Evolutionary conservation across 1,140 invertebrate species (phyloP).

Genomic region (Anadara kagoshimensis): DNA sequence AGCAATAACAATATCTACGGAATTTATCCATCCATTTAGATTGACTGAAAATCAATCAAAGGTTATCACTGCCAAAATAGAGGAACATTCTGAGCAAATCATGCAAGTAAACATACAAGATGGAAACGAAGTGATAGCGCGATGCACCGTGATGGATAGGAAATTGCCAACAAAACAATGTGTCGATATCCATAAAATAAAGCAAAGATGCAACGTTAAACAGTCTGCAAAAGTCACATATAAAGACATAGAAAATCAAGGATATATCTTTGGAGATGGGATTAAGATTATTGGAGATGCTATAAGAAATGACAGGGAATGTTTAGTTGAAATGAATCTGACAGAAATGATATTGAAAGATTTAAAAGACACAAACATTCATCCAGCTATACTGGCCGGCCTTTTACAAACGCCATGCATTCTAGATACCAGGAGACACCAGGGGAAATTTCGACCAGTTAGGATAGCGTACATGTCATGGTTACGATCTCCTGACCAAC

Average conservation of each 20-base stretch:
- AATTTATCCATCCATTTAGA: not conserved
- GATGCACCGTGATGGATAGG: too few relatives aligned
- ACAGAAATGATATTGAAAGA: conserved; percentile 42
- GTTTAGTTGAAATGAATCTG: conserved; percentile 43
- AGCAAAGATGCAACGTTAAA: conserved; percentile 38
- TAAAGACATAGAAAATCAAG: conserved; percentile 36
- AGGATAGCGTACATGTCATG: conserved; percentile 21
- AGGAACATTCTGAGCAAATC: too few relatives aligned
- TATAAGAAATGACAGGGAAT: conserved; percentile 40
- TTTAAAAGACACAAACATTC: conserved; percentile 42
- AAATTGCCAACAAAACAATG: too few relatives aligned
- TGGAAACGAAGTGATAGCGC: conserved; percentile 12
- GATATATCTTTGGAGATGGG: conserved; percentile 50
- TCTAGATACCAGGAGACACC: not conserved
- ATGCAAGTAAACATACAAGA: conserved; percentile 2
- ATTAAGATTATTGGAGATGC: conserved; percentile 41
- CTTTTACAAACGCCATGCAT: conserved; percentile 46
- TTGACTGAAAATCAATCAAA: not conserved
- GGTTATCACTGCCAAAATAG: not conserved
- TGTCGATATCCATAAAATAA: conserved; percentile 40
- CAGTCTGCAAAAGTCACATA: conserved; percentile 47
- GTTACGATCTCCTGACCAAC: conserved; percentile 17
- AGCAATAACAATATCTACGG: too few relatives aligned
- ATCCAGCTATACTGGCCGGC: conserved; percentile 51
- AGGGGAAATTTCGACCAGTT: conserved; percentile 26